Evolutionary conservation across 2,113 vertebrate genomes (phyloP).

Genomic region (Ceyx melanurus): DNA sequence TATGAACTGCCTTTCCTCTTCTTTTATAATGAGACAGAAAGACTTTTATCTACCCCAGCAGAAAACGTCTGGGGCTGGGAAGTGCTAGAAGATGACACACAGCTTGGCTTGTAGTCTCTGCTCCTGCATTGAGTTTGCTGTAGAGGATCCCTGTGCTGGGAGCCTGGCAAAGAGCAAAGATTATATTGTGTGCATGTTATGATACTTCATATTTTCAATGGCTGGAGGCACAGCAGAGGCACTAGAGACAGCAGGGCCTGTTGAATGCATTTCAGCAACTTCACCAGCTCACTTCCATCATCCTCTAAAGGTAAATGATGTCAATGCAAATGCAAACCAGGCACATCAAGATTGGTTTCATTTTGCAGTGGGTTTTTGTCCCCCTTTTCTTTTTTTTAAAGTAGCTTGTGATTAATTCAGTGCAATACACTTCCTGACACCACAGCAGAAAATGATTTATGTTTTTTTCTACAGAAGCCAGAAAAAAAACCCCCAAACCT

Average conservation of each 20-base stretch:
- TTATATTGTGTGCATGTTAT: background rate
- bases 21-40: conserved; percentile 10
- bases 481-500: background rate
- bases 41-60: conserved; percentile 13
- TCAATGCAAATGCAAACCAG: conserved; percentile 64
- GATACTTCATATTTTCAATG: conserved; percentile 1
- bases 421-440: conserved; percentile 44
- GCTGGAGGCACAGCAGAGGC: background rate
- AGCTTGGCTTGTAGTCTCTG: background rate
- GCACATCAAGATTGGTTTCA: conserved; percentile 51
- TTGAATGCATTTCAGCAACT: conserved; percentile 15
- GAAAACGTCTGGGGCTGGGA: background rate
- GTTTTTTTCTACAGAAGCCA: conserved; percentile 44
- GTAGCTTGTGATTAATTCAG: conserved; percentile 61
- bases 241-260: background rate
- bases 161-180: background rate
- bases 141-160: background rate
- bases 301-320: conserved; percentile 60
- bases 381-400: conserved; percentile 4
- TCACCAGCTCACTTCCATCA: conserved; percentile 16
- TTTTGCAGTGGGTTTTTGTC: conserved; percentile 48
- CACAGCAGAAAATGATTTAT: conserved; percentile 39
- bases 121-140: background rate
- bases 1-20: conserved; percentile 18
- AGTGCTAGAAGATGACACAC: background rate